phyloP scores from a whole-genome alignment of 35 echinoderm and acorn worm species.

The Chiridota heheva region DNA sequence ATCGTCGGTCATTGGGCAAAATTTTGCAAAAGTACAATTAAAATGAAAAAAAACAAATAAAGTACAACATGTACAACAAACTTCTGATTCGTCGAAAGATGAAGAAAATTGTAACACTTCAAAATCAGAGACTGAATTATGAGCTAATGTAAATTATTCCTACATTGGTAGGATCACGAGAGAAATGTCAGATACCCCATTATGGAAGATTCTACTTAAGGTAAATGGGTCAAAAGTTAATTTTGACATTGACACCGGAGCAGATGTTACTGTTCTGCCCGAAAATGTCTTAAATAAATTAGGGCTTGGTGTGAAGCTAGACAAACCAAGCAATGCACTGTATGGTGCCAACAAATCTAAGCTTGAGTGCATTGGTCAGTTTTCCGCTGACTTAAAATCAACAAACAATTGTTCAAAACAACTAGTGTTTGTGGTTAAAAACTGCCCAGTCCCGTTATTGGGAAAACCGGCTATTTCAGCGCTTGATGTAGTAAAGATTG shows the following conservation, averaged over 20 bases:
- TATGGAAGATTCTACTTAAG: not conserved
- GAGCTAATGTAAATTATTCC: not conserved
- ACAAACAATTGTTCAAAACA: not conserved
- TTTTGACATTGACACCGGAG: conserved; percentile 20
- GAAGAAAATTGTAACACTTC: not conserved
- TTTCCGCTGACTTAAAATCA: not conserved
- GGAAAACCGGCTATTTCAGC: conserved; percentile 28
- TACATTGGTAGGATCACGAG: not conserved
- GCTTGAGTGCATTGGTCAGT: conserved; percentile 15
- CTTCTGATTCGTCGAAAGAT: not conserved
- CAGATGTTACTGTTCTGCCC: conserved; percentile 4
- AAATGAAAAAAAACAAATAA: not conserved
- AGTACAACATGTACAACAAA: not conserved
- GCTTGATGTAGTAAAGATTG: conserved; percentile 15
- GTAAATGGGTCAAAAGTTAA: conserved; percentile 20
- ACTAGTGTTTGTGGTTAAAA: conserved; percentile 15
- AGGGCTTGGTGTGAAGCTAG: not conserved
- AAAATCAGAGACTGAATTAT: not conserved
- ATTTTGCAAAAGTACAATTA: not conserved
- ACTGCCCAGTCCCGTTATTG: not conserved
- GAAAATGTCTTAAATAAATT: not conserved
- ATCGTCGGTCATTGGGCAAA: not conserved
- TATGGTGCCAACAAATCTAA: conserved; percentile 11
- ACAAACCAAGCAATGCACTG: not conserved
- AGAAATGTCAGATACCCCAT: not conserved